Evolutionary conservation across 2,797 vertebrate species (phyloP).

Genomic region (Acanthurus tractus): DNA sequence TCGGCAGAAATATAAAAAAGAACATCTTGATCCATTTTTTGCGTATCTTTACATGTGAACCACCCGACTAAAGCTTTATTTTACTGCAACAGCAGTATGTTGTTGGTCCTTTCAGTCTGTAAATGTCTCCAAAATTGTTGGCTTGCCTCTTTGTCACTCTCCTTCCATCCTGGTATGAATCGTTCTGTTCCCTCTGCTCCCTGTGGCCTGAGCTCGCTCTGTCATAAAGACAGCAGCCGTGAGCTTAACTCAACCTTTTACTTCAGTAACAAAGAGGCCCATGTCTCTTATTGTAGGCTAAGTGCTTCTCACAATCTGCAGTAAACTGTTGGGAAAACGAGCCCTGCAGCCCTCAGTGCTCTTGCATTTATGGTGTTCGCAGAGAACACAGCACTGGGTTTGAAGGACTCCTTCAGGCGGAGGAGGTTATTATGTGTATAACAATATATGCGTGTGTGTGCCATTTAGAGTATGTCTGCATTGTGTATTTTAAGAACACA

Average conservation of each 20-base stretch:
- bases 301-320: slow-evolving; percentile 83
- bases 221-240: slow-evolving; percentile 70
- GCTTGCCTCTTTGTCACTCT: slow-evolving; percentile 55
- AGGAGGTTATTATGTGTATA: slow-evolving; percentile 44
- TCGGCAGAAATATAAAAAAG: neutral
- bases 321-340: slow-evolving; percentile 83
- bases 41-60: slow-evolving; percentile 1
- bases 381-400: slow-evolving; percentile 55
- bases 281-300: slow-evolving; percentile 78
- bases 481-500: slow-evolving; percentile 31
- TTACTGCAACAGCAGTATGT: slow-evolving; percentile 20
- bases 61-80: neutral
- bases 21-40: neutral
- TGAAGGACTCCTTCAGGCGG: slow-evolving; percentile 58
- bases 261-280: slow-evolving; percentile 80
- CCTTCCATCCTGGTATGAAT: slow-evolving; percentile 52
- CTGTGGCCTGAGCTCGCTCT: slow-evolving; percentile 54
- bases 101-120: slow-evolving; percentile 17
- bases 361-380: slow-evolving; percentile 54
- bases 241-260: slow-evolving; percentile 87
- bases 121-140: slow-evolving; percentile 54
- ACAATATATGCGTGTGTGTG: slow-evolving; percentile 21
- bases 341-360: slow-evolving; percentile 64
- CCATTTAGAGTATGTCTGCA: slow-evolving; percentile 23
- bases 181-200: slow-evolving; percentile 45